Base-by-base conservation (phyloP, 2,113 vertebrate genomes). In the Bujurquina vittata region DNA sequence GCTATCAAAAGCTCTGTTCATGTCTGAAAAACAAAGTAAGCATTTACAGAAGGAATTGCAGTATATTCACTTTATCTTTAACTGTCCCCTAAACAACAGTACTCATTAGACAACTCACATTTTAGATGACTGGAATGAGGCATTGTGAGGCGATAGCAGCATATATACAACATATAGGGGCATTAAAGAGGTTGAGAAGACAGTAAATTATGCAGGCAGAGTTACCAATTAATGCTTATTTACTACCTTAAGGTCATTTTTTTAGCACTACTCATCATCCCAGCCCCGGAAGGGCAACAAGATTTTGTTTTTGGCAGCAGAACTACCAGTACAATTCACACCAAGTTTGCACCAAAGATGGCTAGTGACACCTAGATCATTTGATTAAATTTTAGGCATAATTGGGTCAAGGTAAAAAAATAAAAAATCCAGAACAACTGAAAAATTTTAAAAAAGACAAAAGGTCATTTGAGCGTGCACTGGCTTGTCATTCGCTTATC, bases 21-120 rank as follows among this genome's bases (percentile, higher is more conserved):
- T 75, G 76, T 81, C 80, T 22, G 76, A 88, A 83, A 89, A 84
- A 85, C 75, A 84, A 58, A 65, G 65, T 73, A 81, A 86, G 87
- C 74, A 81, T 87, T 91, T 90, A 82, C 77, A 87, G 81, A 87
- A 85, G 79, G 81, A 87, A 87, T 86, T 92, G 87, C 77, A 93
- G 89, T 88, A 55, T 80, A 77, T 88, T 73, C 87, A 87, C 75
- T 85, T 81, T 80, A 88, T 93, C 81, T 86, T 87, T 83, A 83
- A 77, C 76, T 86, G 80, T 58, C 83, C 86, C 40, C 63, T 63
- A 73, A 89, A 79, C 65, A 46, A 55, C 77, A 84, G 75, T 86
- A 80, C 33, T 83, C 72, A 72, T 80, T 84, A 54, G 77, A 84
- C 72, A 87, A 77, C 74, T 67, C 75, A 58, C 52, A 33, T 75